Evolutionary conservation across 2,797 vertebrate genomes (phyloP).

Genomic region (Artibeus lituratus): DNA sequence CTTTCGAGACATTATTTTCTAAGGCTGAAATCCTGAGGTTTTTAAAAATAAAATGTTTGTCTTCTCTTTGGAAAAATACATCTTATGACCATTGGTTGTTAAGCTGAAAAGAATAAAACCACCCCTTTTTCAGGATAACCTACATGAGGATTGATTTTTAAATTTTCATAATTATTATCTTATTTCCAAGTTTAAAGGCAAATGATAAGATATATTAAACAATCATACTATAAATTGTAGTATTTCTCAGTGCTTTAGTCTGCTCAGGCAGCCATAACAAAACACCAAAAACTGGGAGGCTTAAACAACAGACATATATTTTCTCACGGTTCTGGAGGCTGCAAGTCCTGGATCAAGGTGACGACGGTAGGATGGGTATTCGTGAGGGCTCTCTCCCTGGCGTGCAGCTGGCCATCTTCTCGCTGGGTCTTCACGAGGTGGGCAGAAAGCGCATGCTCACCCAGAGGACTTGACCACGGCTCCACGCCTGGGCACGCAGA

Average conservation of each 20-base stretch:
- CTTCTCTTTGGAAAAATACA: neutral
- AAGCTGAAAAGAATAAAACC: neutral
- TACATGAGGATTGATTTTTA: neutral
- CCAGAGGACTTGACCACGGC: neutral
- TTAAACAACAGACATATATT: neutral
- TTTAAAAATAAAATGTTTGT: neutral
- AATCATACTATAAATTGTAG: neutral
- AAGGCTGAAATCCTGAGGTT: neutral
- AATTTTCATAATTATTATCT: neutral
- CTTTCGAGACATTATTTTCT: neutral
- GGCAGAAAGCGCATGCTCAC: neutral
- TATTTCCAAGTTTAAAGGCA: neutral
- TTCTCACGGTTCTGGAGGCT: neutral
- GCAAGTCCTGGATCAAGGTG: neutral
- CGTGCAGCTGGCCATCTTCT: too few species aligned
- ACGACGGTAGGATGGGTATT: neutral
- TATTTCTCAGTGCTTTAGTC: neutral
- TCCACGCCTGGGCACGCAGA: neutral
- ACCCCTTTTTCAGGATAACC: neutral
- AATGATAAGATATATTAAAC: neutral
- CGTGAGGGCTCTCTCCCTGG: neutral
- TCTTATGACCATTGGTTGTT: neutral
- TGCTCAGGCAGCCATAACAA: neutral
- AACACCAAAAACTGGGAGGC: neutral
- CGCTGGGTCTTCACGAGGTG: neutral